Base-by-base conservation (phyloP, 2,113 vertebrate species). In the Jacana jacana region DNA sequence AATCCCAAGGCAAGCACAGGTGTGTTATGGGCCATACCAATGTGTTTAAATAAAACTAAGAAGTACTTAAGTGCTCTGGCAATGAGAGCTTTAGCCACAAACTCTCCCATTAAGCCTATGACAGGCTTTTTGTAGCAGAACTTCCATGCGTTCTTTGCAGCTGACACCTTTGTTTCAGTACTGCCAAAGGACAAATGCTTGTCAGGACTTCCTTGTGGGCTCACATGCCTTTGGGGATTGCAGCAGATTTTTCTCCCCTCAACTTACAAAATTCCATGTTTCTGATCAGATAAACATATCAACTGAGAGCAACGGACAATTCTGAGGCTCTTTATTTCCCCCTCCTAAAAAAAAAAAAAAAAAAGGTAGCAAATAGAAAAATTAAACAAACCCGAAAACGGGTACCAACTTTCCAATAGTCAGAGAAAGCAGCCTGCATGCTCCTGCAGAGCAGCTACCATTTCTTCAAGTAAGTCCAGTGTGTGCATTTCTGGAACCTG, bases 181-280 rank as follows among this genome's bases (percentile, higher is more conserved):
- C 31, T 63, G 25, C 42, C 60, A 93, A 81, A 70, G 60, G 83
- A 58, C 8, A 54, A 81, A 80, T 2, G 4, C 15, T 31, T 51
- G 25, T 48, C 61, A 57, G 40, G 48, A 35, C 7, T 55, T 63
- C 31, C 8, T 4, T 64, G 17, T 48, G n/a, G 40, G 65, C 27
- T 79, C 42, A n/a, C 12, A 22, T 11, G 33, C 72, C 40, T 64
- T 84, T 28, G 42, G 23, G 31, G 27, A 87, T 5, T 88, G 60
- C 51, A 85, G 39, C 30, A 64, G 46, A 60, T 19, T 75, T 81
- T 27, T 71, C 16, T 51, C 46, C 35, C 30, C 39, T 48, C 25
- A 64, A 2, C 7, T 75, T 42, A 48, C 0, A 4, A 81, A 91
- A 16, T 17, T 28, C 14, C 6, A 0, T 37, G 54, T 52, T 86